Percentiles rank a stretch among this genome's conserved stretches.
Evolutionary conservation across 1,140 invertebrate genomes (phyloP).

Genomic region (Penaeus indicus): DNA sequence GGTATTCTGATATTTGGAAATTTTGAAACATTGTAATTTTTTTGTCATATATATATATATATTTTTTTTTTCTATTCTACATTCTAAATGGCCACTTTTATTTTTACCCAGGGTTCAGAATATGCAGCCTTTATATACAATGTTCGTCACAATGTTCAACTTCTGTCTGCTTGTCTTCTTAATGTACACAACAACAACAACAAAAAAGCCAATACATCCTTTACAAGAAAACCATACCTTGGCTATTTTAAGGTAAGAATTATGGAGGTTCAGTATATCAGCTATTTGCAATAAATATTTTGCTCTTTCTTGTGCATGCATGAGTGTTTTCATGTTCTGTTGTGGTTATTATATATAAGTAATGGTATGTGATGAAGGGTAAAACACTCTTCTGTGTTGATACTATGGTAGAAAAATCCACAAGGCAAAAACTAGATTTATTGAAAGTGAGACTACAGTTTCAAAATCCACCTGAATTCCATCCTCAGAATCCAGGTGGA

Average conservation of each 20-base stretch:
- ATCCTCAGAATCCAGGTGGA: no score
- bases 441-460: no score
- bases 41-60: not conserved
- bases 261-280: not conserved
- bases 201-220: not conserved
- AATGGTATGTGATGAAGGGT: no score
- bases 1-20: no score
- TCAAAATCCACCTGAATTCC: no score
- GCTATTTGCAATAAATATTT: not conserved
- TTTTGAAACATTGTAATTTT: no score
- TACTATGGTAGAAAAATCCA: no score
- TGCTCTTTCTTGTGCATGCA: not conserved
- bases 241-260: slow-evolving; percentile 53
- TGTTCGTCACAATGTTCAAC: slow-evolving; percentile 46
- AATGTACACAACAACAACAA: slow-evolving; percentile 45
- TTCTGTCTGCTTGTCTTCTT: slow-evolving; percentile 35
- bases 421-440: no score
- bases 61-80: not conserved
- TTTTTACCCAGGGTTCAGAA: slow-evolving; percentile 31
- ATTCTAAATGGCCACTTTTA: not conserved
- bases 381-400: no score
- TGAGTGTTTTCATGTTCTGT: not conserved
- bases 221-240: slow-evolving; percentile 45
- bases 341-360: not conserved
- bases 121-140: slow-evolving; percentile 58